A percentile compares a stretch with the other conserved stretches of the same genome.
Evolutionary conservation across 2,888 invertebrate species (phyloP).

Genomic region (Cerastis leucographa): DNA sequence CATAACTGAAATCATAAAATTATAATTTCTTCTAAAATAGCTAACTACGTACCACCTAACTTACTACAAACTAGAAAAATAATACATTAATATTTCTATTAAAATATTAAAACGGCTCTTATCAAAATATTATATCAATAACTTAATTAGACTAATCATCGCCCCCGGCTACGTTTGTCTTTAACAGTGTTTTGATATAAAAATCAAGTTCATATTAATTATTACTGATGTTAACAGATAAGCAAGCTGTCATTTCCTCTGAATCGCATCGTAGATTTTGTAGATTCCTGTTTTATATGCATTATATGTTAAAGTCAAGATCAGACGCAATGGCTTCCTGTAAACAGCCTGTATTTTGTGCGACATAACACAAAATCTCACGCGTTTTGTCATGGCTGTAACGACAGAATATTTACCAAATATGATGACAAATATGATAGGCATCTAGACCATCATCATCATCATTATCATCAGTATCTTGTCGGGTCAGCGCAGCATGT

Average conservation of each 20-base stretch:
- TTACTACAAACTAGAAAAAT: neutral
- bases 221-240: constrained; percentile 27
- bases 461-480: too few relatives aligned
- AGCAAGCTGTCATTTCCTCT: constrained; percentile 17
- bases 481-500: too few relatives aligned
- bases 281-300: constrained; percentile 26
- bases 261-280: neutral
- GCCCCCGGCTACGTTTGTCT: constrained; percentile 44
- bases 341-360: neutral
- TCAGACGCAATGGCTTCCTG: neutral
- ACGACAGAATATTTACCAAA: too few relatives aligned
- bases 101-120: constrained; percentile 35
- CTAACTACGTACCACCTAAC: neutral
- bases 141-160: constrained; percentile 46
- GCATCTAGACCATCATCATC: too few relatives aligned
- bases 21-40: neutral
- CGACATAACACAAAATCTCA: neutral
- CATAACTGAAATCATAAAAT: constrained; percentile 3
- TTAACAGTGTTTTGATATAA: constrained; percentile 23
- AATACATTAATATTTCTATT: neutral
- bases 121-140: constrained; percentile 50
- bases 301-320: constrained; percentile 25
- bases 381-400: too few relatives aligned
- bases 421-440: too few relatives aligned
- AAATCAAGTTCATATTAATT: constrained; percentile 13